Percentiles rank a stretch among this genome's conserved stretches.
Conservation (phyloP, 2,113 vertebrate species). For the Myrmecobius fasciatus region DNA sequence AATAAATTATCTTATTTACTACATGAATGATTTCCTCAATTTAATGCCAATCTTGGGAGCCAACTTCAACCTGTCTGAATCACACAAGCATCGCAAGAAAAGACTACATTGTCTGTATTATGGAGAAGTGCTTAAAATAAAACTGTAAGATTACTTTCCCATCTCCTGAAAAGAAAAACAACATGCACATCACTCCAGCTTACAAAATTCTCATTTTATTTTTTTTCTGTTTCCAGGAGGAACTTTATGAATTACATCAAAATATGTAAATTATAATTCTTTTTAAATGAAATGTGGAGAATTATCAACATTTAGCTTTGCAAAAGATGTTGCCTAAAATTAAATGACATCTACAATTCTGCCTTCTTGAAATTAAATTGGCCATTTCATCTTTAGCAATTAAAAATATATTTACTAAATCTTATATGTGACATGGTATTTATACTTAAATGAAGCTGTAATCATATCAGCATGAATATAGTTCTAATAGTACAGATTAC, state of each 20-base stretch:
- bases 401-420: background rate
- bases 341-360: background rate
- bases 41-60: conserved; percentile 90
- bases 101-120: conserved; percentile 87
- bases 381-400: background rate
- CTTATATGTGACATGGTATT: background rate
- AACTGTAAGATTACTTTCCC: conserved; percentile 76
- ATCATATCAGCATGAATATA: background rate
- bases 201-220: conserved; percentile 85
- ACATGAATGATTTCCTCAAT: conserved; percentile 93
- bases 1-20: conserved; percentile 93
- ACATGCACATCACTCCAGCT: conserved; percentile 73
- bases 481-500: background rate
- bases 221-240: conserved; percentile 74
- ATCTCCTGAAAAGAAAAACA: conserved; percentile 79
- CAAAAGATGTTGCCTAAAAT: background rate
- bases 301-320: background rate
- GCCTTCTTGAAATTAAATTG: background rate
- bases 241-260: conserved; percentile 65
- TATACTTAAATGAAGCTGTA: background rate
- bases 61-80: conserved; percentile 88
- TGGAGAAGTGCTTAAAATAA: conserved; percentile 77
- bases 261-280: conserved; percentile 67
- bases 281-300: background rate
- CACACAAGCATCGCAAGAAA: conserved; percentile 85